Evolutionary conservation across 1,140 invertebrate species (phyloP).

Genomic region (Drosophila tropicalis): DNA sequence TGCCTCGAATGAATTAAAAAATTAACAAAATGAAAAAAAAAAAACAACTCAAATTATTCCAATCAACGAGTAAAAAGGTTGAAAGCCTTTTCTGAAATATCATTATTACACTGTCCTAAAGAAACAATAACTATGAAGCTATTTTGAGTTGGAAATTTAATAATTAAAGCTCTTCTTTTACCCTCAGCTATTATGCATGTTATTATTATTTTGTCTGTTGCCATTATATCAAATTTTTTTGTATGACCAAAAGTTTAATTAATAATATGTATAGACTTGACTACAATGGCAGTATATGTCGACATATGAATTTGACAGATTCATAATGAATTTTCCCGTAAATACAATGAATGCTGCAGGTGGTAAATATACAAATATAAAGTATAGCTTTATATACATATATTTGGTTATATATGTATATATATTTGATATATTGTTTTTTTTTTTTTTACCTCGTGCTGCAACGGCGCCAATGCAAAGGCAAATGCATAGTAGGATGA

Average conservation of each 20-base stretch:
- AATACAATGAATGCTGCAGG: constrained; percentile 47
- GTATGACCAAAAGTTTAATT: constrained; percentile 45
- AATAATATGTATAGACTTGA: constrained; percentile 42
- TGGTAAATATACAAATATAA: constrained; percentile 3
- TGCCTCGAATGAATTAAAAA: not conserved
- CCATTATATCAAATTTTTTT: constrained; percentile 11
- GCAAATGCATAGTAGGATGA: constrained; percentile 55
- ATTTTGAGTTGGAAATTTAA: too few relatives aligned
- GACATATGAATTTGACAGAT: constrained; percentile 73
- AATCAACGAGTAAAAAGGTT: not conserved
- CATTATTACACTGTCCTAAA: not conserved
- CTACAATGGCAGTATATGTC: not conserved
- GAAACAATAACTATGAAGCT: not conserved
- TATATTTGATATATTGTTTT: constrained; percentile 51
- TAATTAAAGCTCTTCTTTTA: not conserved
- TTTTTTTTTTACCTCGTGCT: constrained; percentile 71
- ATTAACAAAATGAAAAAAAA: not conserved
- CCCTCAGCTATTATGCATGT: not conserved
- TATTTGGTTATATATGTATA: constrained; percentile 26
- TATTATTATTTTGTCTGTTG: not conserved
- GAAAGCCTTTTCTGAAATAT: not conserved
- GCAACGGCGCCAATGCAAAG: constrained; percentile 72
- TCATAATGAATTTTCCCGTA: constrained; percentile 66
- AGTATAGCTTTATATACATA: not conserved
- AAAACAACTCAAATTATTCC: not conserved